phyloP scores from a whole-genome alignment of 1,140 invertebrate species.

The Formica selysi region DNA sequence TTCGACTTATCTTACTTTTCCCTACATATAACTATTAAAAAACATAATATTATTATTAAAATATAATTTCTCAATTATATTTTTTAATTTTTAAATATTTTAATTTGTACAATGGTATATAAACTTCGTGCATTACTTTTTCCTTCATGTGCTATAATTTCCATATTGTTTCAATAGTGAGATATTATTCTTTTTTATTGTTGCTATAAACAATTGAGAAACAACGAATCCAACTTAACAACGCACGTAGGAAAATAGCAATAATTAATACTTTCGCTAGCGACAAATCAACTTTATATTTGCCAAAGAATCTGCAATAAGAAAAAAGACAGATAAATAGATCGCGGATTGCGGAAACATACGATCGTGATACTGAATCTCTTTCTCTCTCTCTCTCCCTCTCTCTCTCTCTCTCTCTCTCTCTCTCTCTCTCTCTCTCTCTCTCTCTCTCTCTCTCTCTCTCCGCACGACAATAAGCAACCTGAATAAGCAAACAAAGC shows the following conservation, averaged over 20 bases:
- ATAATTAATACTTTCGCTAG: not conserved
- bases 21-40: too few species aligned
- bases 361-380: not conserved
- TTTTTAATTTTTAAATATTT: too few species aligned
- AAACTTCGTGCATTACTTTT: not conserved
- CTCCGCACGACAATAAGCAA: not conserved
- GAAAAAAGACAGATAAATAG: not conserved
- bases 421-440: not conserved
- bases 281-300: not conserved
- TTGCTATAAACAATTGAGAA: not conserved
- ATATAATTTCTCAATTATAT: too few species aligned
- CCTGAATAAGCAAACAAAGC: slow-evolving; percentile 8
- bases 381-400: not conserved
- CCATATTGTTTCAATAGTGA: not conserved
- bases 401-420: not conserved
- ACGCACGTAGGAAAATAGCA: not conserved
- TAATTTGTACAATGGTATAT: not conserved
- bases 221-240: not conserved
- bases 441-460: not conserved
- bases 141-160: not conserved
- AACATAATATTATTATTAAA: too few species aligned
- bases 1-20: too few species aligned
- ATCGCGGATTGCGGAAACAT: not conserved
- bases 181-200: not conserved
- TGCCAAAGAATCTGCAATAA: not conserved